Conservation (phyloP, 1,140 invertebrate species). For the Zophobas morio region DNA sequence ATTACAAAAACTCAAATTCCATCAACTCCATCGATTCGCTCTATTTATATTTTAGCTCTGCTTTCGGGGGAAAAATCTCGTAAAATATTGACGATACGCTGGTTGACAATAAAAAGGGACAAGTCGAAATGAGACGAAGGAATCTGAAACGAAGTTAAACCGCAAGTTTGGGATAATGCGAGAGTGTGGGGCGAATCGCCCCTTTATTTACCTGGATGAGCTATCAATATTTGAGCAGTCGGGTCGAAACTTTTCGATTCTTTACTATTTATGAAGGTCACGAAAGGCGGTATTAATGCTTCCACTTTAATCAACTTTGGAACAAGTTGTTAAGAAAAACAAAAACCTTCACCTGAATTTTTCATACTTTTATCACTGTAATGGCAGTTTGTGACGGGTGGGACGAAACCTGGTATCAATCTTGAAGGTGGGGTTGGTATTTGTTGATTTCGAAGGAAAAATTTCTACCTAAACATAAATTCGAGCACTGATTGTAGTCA, state of each 20-base stretch:
- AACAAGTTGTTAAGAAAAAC: too few species aligned
- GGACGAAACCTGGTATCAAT: too few species aligned
- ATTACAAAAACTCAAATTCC: constrained; percentile 12
- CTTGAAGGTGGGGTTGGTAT: too few species aligned
- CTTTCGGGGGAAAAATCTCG: not conserved
- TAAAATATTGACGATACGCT: constrained; percentile 37
- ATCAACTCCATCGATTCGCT: constrained; percentile 13
- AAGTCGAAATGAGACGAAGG: constrained; percentile 2
- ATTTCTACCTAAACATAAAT: too few species aligned
- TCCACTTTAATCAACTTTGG: not conserved
- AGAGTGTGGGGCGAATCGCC: not conserved
- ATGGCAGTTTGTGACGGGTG: too few species aligned
- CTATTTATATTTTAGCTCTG: constrained; percentile 18
- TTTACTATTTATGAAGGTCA: not conserved
- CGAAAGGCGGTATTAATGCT: not conserved
- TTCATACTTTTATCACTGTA: too few species aligned
- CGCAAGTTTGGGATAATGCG: constrained; percentile 17
- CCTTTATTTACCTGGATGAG: constrained; percentile 4
- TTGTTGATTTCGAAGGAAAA: too few species aligned
- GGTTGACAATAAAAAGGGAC: constrained; percentile 25
- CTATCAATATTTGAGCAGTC: not conserved
- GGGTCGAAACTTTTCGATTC: not conserved
- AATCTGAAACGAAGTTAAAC: constrained; percentile 24
- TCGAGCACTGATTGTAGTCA: too few species aligned
- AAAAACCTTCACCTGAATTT: too few species aligned